phyloP scores from a whole-genome alignment of 53 echinoderm and acorn worm genomes.

The Antedon mediterranea region DNA sequence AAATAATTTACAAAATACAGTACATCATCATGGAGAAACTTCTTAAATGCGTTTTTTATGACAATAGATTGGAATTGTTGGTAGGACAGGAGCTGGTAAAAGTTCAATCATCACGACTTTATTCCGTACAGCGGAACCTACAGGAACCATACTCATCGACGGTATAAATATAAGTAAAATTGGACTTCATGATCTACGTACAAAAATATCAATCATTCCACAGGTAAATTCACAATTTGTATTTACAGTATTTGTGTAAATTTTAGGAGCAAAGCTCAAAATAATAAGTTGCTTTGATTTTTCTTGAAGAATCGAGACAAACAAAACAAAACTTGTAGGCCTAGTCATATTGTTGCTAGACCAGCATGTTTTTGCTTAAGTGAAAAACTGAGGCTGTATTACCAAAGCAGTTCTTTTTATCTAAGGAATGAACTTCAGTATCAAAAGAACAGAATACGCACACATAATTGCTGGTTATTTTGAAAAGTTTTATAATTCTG shows the following conservation, averaged over 20 bases:
- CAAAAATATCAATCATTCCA: constrained; percentile 83
- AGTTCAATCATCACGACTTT: constrained; percentile 84
- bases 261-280: background rate
- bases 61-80: constrained; percentile 72
- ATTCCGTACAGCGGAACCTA: constrained; percentile 67
- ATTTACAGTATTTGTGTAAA: background rate
- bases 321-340: no score
- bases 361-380: no score
- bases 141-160: constrained; percentile 37
- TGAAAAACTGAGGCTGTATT: no score
- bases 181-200: constrained; percentile 64
- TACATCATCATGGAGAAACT: no score
- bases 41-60: background rate
- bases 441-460: background rate
- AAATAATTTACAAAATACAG: no score
- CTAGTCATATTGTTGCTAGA: no score
- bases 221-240: constrained; percentile 75
- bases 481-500: no score
- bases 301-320: no score
- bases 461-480: no score
- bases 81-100: constrained; percentile 90
- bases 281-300: background rate
- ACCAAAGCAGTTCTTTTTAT: no score
- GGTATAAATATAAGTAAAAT: constrained; percentile 37
- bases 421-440: no score